Evolutionary conservation across 2,888 invertebrate genomes (phyloP).

Genomic region (Argyresthia albistria): DNA sequence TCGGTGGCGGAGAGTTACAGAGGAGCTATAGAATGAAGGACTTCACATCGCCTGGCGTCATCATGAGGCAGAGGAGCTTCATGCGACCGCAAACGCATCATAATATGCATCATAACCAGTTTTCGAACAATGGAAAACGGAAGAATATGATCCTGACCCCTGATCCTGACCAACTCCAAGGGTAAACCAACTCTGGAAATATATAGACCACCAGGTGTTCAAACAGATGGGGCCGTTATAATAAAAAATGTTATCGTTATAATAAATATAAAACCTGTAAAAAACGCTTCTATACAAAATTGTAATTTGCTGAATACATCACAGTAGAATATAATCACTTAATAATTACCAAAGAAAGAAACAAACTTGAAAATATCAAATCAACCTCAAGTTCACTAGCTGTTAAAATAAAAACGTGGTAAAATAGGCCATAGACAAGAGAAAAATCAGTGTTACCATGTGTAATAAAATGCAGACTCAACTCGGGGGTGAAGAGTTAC

Average conservation of each 20-base stretch:
- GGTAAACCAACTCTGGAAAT: too few species aligned
- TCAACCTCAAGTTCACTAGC: constrained; percentile 4
- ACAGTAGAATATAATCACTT: constrained; percentile 13
- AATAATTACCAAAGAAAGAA: constrained; percentile 39
- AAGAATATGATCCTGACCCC: too few species aligned
- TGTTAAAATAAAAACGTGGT: constrained; percentile 17
- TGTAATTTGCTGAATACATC: too few species aligned
- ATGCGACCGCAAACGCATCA: constrained; percentile 75
- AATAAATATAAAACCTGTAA: neutral
- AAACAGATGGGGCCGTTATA: too few species aligned
- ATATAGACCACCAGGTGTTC: too few species aligned
- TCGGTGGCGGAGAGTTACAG: constrained; percentile 44
- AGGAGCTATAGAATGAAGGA: constrained; percentile 69
- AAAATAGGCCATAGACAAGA: neutral
- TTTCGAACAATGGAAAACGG: too few species aligned
- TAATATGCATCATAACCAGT: constrained; percentile 70
- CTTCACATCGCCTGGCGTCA: constrained; percentile 69
- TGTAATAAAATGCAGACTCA: constrained; percentile 55
- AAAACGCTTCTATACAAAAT: neutral
- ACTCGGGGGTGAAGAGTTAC: constrained; percentile 42
- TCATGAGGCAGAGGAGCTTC: constrained; percentile 80
- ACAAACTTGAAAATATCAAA: constrained; percentile 10
- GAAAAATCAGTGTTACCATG: constrained; percentile 5
- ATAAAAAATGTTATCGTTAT: too few species aligned
- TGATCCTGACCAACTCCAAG: too few species aligned